Conservation (phyloP, 2,888 invertebrate species). For the Lamellibrachia satsuma region DNA sequence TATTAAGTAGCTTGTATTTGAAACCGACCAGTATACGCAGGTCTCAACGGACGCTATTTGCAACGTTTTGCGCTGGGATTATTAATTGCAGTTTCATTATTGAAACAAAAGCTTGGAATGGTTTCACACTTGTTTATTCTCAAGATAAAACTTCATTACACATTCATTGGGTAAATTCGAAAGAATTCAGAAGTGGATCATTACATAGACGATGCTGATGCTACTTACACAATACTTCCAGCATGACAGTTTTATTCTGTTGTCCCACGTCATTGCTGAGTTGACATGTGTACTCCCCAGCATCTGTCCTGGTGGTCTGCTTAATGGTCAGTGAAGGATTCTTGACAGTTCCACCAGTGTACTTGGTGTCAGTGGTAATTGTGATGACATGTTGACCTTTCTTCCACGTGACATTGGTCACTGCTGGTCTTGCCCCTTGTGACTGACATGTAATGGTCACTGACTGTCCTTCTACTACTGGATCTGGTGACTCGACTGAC, state of each 20-base stretch:
- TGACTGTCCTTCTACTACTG: neutral
- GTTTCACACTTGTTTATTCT: too few species aligned
- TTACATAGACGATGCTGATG: too few species aligned
- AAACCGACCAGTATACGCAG: too few species aligned
- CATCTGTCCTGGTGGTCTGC: neutral
- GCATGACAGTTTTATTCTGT: neutral
- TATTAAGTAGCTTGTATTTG: too few species aligned
- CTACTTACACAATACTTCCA: neutral
- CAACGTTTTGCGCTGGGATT: too few species aligned
- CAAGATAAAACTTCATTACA: too few species aligned
- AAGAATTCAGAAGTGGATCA: too few species aligned
- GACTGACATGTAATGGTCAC: neutral
- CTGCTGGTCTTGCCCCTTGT: constrained; percentile 5
- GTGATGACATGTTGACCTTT: neutral
- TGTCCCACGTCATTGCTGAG: neutral
- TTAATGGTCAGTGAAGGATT: neutral
- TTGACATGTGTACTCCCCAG: neutral
- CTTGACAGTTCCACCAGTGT: neutral
- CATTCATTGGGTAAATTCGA: too few species aligned
- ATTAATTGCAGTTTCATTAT: too few species aligned
- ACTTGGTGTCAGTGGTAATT: neutral
- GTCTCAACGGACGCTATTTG: too few species aligned
- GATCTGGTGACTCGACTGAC: neutral
- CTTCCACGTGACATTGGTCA: neutral
- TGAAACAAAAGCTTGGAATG: too few species aligned